Base-by-base conservation (phyloP, 2,113 vertebrate genomes). In the Salvator merianae region DNA sequence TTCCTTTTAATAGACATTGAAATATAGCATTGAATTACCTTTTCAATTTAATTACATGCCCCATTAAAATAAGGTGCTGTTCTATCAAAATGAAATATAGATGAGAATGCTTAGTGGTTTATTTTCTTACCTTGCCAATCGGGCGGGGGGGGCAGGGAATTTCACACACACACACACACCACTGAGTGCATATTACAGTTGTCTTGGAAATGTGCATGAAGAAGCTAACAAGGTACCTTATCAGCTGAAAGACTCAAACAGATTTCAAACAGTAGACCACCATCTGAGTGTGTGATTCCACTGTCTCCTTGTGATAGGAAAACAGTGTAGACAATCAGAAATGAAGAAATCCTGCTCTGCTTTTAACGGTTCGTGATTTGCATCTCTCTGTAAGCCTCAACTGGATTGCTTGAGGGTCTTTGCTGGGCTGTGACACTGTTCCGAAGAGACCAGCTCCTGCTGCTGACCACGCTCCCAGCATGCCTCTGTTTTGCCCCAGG, bases 51-150 rank as follows among this genome's bases (percentile, higher is more conserved):
- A 70, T n/a, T 79, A 8, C 32, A 2, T 7, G 69, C 26, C 32
- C 81, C 81, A 0, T 2, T 79, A 77, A 80, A 59, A 43, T 14
- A 36, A 76, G 62, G 36, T 76, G n/a, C 55, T 55, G 73, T 9
- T 83, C 55, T 5, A 70, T 83, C 68, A 34, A 62, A 38, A 40
- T 65, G 30, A 72, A 70, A 77, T 84, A 84, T 84, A 20, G 74
- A 59, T 32, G 50, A 59, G 34, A 32, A 69, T 16, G 36, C 65
- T n/a, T 62, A 1, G 34, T 13, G 10, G 34, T 62, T 70, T 75
- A 10, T 59, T 40, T 78, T 40, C 63, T 5, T 38, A 20, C 47
- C 47, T 24, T 38, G 55, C 66, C 53, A 1, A 32, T 34, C 28
- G 20, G 8, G n/a, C n/a, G n/a, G 43, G 83, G 47, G 50, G 70